These are phyloP conservation scores for Nestor notabilis DNA, from an alignment of 2,113 vertebrate species.

Conservation along the genomic window DNA sequence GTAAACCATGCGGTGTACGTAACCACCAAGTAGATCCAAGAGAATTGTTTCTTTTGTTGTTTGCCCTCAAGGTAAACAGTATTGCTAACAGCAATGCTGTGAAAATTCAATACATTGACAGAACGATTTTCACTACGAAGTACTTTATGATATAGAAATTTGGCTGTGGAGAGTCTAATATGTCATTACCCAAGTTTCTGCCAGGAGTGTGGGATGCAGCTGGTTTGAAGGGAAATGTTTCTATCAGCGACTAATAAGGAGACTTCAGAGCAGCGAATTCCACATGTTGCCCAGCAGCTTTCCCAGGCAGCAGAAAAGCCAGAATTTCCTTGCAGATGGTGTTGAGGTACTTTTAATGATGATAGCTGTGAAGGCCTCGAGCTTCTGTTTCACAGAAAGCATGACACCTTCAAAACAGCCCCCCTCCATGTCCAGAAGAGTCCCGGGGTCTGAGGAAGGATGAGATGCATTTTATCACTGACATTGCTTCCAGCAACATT, in stretches of 20 bases:
- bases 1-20: neutral
- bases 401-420: neutral
- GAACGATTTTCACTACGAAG: conserved; percentile 32
- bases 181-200: neutral
- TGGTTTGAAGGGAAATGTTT: neutral
- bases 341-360: neutral
- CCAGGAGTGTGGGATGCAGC: neutral
- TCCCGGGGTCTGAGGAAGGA: neutral
- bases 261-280: neutral
- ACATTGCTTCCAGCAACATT: neutral
- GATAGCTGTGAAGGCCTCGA: neutral
- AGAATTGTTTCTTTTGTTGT: neutral
- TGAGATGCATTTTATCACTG: neutral
- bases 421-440: neutral
- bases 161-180: neutral
- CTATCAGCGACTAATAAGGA: neutral
- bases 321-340: neutral
- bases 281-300: neutral
- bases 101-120: conserved; percentile 41
- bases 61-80: neutral
- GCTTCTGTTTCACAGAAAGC: neutral
- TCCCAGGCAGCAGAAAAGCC: neutral
- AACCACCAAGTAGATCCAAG: neutral
- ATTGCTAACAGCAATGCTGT: neutral
- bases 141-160: neutral